Conservation (phyloP, 1,140 invertebrate species). For the Sycophila sp. region DNA sequence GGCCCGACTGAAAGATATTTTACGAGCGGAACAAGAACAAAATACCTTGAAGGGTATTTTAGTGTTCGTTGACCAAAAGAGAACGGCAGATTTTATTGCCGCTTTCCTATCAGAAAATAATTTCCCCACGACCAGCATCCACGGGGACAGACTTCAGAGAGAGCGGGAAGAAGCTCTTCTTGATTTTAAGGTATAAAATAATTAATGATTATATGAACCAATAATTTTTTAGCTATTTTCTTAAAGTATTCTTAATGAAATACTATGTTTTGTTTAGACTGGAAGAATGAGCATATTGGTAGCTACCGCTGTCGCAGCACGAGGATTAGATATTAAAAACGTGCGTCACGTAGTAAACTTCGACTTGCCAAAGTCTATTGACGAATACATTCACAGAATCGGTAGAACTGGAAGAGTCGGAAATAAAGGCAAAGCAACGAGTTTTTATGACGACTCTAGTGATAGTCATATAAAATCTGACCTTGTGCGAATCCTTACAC, state of each 20-base stretch:
- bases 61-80: constrained; percentile 91
- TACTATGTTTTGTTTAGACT: constrained; percentile 42
- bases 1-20: constrained; percentile 75
- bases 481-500: constrained; percentile 78
- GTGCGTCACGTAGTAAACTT: constrained; percentile 92
- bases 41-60: constrained; percentile 71
- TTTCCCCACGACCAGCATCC: constrained; percentile 87
- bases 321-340: constrained; percentile 87
- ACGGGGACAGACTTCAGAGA: constrained; percentile 89
- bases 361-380: constrained; percentile 87
- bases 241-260: too few relatives aligned
- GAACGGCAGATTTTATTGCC: constrained; percentile 89
- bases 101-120: constrained; percentile 75
- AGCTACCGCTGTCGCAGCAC: constrained; percentile 92
- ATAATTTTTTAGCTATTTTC: too few relatives aligned
- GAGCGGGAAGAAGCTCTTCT: constrained; percentile 88
- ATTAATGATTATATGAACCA: neutral
- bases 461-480: constrained; percentile 73
- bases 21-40: constrained; percentile 70
- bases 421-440: constrained; percentile 88
- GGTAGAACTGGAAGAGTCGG: constrained; percentile 94
- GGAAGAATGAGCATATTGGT: constrained; percentile 83
- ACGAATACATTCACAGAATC: constrained; percentile 96
- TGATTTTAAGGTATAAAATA: constrained; percentile 74
- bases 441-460: constrained; percentile 79